Evolutionary conservation across 2,113 vertebrate species (phyloP).

Genomic region (Hippocampus comes): DNA sequence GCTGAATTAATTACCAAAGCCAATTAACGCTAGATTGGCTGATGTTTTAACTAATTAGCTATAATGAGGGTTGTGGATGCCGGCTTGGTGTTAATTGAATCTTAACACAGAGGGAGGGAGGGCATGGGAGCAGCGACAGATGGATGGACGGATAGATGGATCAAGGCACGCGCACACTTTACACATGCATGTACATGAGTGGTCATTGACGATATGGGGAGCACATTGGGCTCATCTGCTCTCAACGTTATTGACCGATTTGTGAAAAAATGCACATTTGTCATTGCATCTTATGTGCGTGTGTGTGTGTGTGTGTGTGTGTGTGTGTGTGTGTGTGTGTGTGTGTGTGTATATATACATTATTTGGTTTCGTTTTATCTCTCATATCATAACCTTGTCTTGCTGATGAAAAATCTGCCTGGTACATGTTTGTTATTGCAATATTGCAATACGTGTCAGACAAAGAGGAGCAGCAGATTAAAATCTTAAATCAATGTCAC

Average conservation of each 20-base stretch:
- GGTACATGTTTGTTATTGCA: constrained; percentile 40
- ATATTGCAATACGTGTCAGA: constrained; percentile 49
- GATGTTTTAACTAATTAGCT: constrained; percentile 99
- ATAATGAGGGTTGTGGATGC: constrained; percentile 94
- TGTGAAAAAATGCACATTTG: no score
- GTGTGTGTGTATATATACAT: background rate
- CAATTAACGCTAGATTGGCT: constrained; percentile 99
- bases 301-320: no score
- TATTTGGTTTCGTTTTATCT: constrained; percentile 29
- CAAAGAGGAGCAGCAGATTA: constrained; percentile 59
- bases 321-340: no score
- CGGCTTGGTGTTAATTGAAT: constrained; percentile 93
- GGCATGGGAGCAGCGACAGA: constrained; percentile 36
- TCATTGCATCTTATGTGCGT: no score
- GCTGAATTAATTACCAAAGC: constrained; percentile 99
- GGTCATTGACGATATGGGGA: constrained; percentile 58
- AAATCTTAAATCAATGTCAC: constrained; percentile 65
- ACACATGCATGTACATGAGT: constrained; percentile 2
- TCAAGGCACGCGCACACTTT: constrained; percentile 8
- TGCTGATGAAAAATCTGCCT: constrained; percentile 8
- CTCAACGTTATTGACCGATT: constrained; percentile 30
- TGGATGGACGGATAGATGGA: constrained; percentile 24
- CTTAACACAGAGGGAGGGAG: constrained; percentile 74
- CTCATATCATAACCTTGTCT: constrained; percentile 31
- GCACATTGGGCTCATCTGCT: constrained; percentile 39